phyloP scores from a whole-genome alignment of 2,797 vertebrate species.

The Octomys mimax region DNA sequence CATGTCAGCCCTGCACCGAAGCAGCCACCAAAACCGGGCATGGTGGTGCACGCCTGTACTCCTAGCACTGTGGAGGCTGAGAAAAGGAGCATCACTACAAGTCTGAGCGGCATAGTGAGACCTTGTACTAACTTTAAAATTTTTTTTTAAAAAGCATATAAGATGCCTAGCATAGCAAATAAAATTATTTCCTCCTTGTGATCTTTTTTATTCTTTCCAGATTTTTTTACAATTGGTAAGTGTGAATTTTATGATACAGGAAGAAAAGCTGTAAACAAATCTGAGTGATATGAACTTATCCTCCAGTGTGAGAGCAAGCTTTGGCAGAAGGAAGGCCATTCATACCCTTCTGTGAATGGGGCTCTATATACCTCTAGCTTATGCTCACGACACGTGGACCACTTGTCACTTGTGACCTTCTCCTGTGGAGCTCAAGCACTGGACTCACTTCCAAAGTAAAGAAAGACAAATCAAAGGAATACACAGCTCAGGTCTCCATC shows the following conservation, averaged over 20 bases:
- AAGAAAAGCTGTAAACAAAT: neutral
- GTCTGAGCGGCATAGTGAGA: too few relatives aligned
- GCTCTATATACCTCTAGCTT: neutral
- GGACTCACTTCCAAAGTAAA: neutral
- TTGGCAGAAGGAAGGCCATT: neutral
- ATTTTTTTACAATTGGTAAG: neutral
- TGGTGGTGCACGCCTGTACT: too few relatives aligned
- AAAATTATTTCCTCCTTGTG: neutral
- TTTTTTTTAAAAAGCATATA: neutral
- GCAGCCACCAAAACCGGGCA: too few relatives aligned
- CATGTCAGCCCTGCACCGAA: too few relatives aligned
- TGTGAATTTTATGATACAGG: neutral
- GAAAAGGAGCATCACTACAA: too few relatives aligned
- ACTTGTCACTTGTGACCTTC: neutral
- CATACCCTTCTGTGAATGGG: neutral
- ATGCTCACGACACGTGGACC: neutral
- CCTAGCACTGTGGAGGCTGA: too few relatives aligned
- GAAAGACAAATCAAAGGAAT: constrained; percentile 15
- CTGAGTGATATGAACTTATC: neutral
- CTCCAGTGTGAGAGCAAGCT: neutral
- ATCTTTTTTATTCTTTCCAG: constrained; percentile 6
- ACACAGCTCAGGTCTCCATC: neutral
- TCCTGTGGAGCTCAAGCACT: neutral
- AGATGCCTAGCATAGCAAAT: neutral
- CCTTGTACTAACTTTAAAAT: neutral